Conservation (phyloP, 92 coral and sea anemone species). For the Scolanthus callimorphus region DNA sequence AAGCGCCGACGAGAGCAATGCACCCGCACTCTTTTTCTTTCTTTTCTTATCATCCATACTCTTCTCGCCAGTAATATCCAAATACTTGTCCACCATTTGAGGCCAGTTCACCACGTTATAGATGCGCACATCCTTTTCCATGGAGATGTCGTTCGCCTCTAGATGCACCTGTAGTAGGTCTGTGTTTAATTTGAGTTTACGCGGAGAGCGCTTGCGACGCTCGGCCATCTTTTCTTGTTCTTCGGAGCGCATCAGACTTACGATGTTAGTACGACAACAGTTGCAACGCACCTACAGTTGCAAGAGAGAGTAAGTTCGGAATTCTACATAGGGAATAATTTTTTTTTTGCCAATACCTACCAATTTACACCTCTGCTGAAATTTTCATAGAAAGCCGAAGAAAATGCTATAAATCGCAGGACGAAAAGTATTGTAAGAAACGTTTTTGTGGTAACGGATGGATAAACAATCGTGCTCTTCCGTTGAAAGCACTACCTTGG, state of each 20-base stretch:
- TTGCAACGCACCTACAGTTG: constrained; percentile 59
- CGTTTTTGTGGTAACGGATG: too few relatives aligned
- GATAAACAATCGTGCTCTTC: too few relatives aligned
- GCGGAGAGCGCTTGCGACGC: constrained; percentile 9
- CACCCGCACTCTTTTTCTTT: background rate
- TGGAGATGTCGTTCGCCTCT: constrained; percentile 20
- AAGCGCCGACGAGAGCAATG: background rate
- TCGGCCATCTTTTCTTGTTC: constrained; percentile 22
- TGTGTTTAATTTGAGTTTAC: background rate
- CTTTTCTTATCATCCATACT: background rate
- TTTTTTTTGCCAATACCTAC: too few relatives aligned
- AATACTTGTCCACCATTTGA: constrained; percentile 58
- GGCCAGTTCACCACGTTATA: constrained; percentile 82
- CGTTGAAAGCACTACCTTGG: too few relatives aligned
- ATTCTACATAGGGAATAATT: too few relatives aligned
- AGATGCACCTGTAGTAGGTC: constrained; percentile 11
- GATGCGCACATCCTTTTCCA: constrained; percentile 35
- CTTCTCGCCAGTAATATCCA: constrained; percentile 64
- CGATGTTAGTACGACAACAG: constrained; percentile 67
- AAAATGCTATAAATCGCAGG: too few relatives aligned
- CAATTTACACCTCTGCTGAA: too few relatives aligned
- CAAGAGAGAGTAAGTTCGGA: too few relatives aligned
- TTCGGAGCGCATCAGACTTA: constrained; percentile 50
- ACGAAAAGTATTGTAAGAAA: too few relatives aligned
- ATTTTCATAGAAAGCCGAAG: too few relatives aligned